A percentile compares a stretch with the other conserved stretches of the same genome.
Evolutionary conservation across 2,888 invertebrate genomes (phyloP).

Genomic region (Epistrophe grossulariae): DNA sequence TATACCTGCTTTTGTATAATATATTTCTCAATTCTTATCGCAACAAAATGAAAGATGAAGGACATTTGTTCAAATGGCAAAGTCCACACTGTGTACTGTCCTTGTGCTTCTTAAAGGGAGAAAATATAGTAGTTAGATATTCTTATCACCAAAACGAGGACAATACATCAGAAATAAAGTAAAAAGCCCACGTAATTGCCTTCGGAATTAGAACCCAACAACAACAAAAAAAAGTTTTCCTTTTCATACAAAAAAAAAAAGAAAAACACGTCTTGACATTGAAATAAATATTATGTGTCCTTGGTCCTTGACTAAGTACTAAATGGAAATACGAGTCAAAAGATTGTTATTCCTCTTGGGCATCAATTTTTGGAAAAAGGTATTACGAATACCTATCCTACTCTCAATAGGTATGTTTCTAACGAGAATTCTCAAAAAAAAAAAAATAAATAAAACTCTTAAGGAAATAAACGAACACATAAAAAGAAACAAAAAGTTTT

Average conservation of each 20-base stretch:
- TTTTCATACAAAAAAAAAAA: constrained; percentile 5
- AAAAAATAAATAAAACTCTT: background rate
- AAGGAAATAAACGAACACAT: background rate
- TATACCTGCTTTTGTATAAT: constrained; percentile 40
- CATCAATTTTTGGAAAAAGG: constrained; percentile 18
- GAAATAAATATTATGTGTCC: constrained; percentile 53
- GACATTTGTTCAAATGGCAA: constrained; percentile 31
- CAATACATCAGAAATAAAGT: constrained; percentile 38
- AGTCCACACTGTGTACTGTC: background rate
- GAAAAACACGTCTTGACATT: constrained; percentile 17
- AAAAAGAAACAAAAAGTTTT: constrained; percentile 40
- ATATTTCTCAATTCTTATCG: constrained; percentile 45
- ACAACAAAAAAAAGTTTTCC: constrained; percentile 3
- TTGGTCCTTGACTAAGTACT: constrained; percentile 55
- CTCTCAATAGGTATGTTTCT: too few relatives aligned
- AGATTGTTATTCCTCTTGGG: constrained; percentile 46
- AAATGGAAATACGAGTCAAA: constrained; percentile 39
- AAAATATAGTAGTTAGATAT: constrained; percentile 29
- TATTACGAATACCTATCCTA: background rate
- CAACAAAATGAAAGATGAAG: constrained; percentile 55
- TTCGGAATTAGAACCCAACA: constrained; percentile 3
- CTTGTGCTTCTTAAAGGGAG: background rate
- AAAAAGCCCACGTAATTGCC: constrained; percentile 60
- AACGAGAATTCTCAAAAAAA: background rate
- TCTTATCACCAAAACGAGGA: constrained; percentile 44